A percentile compares a stretch with the other conserved stretches of the same genome.
These are phyloP conservation scores for Hipposideros armiger DNA, from an alignment of 2,113 vertebrate genomes.

Conservation along the genomic window DNA sequence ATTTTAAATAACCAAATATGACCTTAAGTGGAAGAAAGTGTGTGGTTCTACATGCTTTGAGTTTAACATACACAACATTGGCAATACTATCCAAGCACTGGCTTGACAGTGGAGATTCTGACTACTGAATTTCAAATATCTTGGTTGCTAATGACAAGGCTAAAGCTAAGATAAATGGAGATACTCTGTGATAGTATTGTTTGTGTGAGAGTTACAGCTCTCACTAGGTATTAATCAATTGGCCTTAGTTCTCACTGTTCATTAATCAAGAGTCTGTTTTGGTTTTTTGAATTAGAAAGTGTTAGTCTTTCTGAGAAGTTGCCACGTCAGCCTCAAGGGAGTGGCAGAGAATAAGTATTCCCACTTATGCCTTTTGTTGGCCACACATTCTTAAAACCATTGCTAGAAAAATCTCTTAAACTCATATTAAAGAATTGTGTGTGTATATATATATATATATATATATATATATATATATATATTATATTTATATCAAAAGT, in stretches of 20 bases:
- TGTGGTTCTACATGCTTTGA: background rate
- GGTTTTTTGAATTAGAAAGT: background rate
- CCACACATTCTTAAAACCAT: background rate
- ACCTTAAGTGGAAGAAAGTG: background rate
- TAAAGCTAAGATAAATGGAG: background rate
- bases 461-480: too few relatives aligned
- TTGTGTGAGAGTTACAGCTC: background rate
- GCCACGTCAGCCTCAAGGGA: background rate
- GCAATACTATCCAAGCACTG: background rate
- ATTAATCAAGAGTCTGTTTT: background rate
- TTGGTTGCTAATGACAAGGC: background rate
- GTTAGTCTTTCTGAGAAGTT: background rate
- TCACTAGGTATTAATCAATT: background rate
- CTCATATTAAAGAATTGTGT: background rate
- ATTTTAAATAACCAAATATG: background rate
- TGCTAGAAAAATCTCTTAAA: background rate
- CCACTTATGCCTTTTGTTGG: background rate
- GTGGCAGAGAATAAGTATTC: background rate
- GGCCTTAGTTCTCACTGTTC: background rate
- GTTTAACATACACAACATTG: background rate
- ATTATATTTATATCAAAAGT: background rate
- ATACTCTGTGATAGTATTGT: background rate
- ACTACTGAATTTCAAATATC: background rate
- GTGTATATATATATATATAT: background rate
- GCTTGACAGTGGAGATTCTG: background rate